Percentiles rank a stretch among this genome's conserved stretches.
These are phyloP conservation scores for Geothlypis trichas DNA, from an alignment of 2,113 vertebrate genomes.

Conservation along the genomic window DNA sequence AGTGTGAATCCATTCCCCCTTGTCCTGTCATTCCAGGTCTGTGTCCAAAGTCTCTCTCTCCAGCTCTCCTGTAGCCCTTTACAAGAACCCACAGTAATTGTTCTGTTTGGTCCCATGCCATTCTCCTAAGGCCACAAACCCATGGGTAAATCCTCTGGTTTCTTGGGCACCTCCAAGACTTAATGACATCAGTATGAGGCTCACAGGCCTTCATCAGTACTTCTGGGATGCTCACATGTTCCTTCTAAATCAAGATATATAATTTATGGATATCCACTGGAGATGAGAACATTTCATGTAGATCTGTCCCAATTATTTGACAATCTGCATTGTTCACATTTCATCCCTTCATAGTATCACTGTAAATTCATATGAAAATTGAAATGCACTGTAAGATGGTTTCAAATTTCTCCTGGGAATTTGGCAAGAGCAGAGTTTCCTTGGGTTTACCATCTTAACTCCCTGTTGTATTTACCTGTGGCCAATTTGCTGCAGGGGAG, in stretches of 20 bases:
- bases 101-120: not conserved
- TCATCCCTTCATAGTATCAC: not conserved
- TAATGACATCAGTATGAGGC: not conserved
- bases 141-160: not conserved
- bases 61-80: not conserved
- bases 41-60: not conserved
- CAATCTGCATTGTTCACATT: not conserved
- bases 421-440: not conserved
- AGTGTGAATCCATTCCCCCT: not conserved
- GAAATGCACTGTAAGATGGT: not conserved
- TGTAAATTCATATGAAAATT: slow-evolving; percentile 37
- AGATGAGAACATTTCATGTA: not conserved
- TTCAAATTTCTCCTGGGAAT: not conserved
- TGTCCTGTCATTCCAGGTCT: not conserved
- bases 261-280: slow-evolving; percentile 2
- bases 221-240: not conserved
- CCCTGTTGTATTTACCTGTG: not conserved
- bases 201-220: not conserved
- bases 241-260: not conserved
- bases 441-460: not conserved
- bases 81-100: rapidly evolving
- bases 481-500: not conserved
- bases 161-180: not conserved
- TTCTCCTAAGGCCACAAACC: not conserved
- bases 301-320: slow-evolving; percentile 9